phyloP scores from a whole-genome alignment of 1,140 invertebrate genomes.

The Pararge aegeria region DNA sequence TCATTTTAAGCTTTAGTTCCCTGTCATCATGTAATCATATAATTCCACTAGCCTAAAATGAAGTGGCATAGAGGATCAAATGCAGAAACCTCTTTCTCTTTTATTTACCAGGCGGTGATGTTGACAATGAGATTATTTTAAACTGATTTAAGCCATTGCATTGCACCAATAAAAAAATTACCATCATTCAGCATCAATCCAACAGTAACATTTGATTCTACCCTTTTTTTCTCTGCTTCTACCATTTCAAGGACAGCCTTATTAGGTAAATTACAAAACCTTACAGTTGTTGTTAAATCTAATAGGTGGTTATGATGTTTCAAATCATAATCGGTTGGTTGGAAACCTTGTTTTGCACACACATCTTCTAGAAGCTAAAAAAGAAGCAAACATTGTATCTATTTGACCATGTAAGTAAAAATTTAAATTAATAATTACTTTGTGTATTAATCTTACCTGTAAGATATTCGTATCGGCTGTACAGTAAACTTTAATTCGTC shows the following conservation, averaged over 20 bases:
- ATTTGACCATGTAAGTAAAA: neutral
- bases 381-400: constrained; percentile 2
- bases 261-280: constrained; percentile 90
- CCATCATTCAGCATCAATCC: constrained; percentile 88
- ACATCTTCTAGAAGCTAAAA: constrained; percentile 89
- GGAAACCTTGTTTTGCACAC: constrained; percentile 86
- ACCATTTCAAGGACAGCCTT: constrained; percentile 90
- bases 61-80: too few species aligned
- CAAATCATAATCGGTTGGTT: constrained; percentile 86
- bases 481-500: constrained; percentile 84
- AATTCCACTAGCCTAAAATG: too few species aligned
- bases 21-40: too few species aligned
- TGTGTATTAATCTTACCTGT: constrained; percentile 77
- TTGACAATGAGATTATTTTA: too few species aligned
- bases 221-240: constrained; percentile 81
- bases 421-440: too few species aligned
- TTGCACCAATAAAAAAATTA: constrained; percentile 78
- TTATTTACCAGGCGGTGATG: too few species aligned
- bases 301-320: constrained; percentile 88
- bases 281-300: constrained; percentile 85
- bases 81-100: too few species aligned
- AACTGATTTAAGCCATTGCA: too few species aligned
- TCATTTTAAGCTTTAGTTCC: too few species aligned
- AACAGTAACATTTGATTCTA: constrained; percentile 83
- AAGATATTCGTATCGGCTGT: constrained; percentile 85